A percentile compares a stretch with the other conserved stretches of the same genome.
phyloP scores from a whole-genome alignment of 1,140 invertebrate species.

The Ips nitidus region DNA sequence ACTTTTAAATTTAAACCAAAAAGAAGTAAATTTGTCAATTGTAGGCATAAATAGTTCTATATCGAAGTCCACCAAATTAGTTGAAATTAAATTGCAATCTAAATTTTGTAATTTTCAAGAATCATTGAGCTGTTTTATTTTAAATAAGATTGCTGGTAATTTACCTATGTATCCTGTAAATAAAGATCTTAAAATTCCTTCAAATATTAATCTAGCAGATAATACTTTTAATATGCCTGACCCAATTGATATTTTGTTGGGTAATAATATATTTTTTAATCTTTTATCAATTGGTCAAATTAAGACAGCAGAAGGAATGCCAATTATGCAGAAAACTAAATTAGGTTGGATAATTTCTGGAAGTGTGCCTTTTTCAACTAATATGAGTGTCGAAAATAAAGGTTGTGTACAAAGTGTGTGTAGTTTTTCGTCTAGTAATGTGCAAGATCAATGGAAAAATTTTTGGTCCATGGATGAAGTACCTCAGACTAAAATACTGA shows the following conservation, averaged over 20 bases:
- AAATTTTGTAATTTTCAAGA: neutral
- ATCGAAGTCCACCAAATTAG: neutral
- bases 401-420: too few relatives aligned
- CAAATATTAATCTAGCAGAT: too few relatives aligned
- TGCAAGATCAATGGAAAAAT: neutral
- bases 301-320: too few relatives aligned
- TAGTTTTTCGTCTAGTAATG: neutral
- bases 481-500: neutral
- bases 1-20: neutral
- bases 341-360: neutral
- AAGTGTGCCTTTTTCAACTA: too few relatives aligned
- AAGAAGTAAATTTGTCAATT: neutral
- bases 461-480: neutral
- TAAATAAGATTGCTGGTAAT: neutral
- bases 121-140: neutral
- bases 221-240: too few relatives aligned
- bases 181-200: neutral
- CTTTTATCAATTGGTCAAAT: too few relatives aligned
- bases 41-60: neutral
- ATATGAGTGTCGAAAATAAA: too few relatives aligned
- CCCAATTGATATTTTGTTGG: too few relatives aligned
- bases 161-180: neutral
- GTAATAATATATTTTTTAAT: too few relatives aligned
- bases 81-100: neutral
- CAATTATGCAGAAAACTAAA: conserved; percentile 1